Base-by-base conservation (phyloP, 2,113 vertebrate species). In the Ctenomys sociabilis region DNA sequence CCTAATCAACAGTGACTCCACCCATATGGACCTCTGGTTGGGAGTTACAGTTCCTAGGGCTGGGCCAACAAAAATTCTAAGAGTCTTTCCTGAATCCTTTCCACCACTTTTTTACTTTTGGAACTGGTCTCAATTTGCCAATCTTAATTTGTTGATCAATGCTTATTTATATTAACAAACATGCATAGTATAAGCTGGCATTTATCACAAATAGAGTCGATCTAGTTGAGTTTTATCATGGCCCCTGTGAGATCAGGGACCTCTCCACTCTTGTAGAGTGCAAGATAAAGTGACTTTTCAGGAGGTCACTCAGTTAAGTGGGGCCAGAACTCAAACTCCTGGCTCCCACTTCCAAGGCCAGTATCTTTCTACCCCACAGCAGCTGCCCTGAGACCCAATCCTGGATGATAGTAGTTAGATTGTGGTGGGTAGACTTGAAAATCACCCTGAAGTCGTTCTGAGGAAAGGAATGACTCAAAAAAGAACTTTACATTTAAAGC, bases 381-480 rank as follows among this genome's bases (percentile, higher is more conserved):
- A 85, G 85, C 72, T 97, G 70, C 59, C 93, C 88, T 84, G 57
- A 73, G 83, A 52, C 17, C 59, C 63, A 26, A 30, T 77, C 77
- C 35, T n/a, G 9, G 70, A 19, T 3, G 70, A n/a, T 9, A 45
- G 43, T 66, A 59, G 6, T 24, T 90, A 73, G 85, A 83, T 4
- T 28, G 35, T 57, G 54, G 64, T n/a, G 45, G 91, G 83, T n/a
- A 88, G 72, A 54, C 85, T 85, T 68, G 49, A 75, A 77, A 85
- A 75, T n/a, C 81, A 86, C 54, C 72, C 68, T 40, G 35, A 35
- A 59, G 66, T 78, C 61, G 26, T 90, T 54, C 30, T 12, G 52
- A 96, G 59, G 88, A 37, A 63, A 49, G 37, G 81, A 30, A 70
- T 64, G 57, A 93, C 87, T 92, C 28, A 80, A 61, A 89, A 80